A percentile compares a stretch with the other conserved stretches of the same genome.
phyloP scores from a whole-genome alignment of 2,888 invertebrate species.

The Arge pagana region DNA sequence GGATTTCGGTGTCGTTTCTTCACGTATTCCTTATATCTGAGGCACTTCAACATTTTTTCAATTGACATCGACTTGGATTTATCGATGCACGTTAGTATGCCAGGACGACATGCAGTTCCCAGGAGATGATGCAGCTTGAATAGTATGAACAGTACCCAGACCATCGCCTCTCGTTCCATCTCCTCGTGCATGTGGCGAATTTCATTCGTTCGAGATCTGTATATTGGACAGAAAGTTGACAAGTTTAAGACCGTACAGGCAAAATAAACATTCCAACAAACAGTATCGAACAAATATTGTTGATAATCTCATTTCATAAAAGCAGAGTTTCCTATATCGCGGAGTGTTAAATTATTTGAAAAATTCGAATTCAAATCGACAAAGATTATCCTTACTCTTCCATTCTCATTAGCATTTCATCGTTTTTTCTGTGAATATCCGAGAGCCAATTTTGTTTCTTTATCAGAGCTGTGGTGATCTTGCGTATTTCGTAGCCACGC shows the following conservation, averaged over 20 bases:
- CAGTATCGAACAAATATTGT: no score
- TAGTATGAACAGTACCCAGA: conserved; percentile 45
- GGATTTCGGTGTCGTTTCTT: conserved; percentile 11
- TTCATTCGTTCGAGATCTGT: conserved; percentile 35
- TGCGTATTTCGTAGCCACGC: conserved; percentile 42
- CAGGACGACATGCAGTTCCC: conserved; percentile 38
- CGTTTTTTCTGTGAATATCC: conserved; percentile 35
- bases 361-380: not conserved
- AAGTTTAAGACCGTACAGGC: no score
- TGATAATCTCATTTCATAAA: not conserved
- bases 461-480: conserved; percentile 29
- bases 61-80: conserved; percentile 33
- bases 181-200: conserved; percentile 20
- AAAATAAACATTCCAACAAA: not conserved
- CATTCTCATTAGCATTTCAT: conserved; percentile 34
- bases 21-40: conserved; percentile 36
- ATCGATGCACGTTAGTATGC: conserved; percentile 42
- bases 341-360: not conserved
- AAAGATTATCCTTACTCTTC: conserved; percentile 29
- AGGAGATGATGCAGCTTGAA: conserved; percentile 49
- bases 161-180: conserved; percentile 42
- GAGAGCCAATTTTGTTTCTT: conserved; percentile 36
- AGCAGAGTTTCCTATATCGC: not conserved
- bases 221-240: no score
- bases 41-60: conserved; percentile 43